phyloP scores from a whole-genome alignment of 92 coral and sea anemone genomes.

The Virgularia gustaviana region DNA sequence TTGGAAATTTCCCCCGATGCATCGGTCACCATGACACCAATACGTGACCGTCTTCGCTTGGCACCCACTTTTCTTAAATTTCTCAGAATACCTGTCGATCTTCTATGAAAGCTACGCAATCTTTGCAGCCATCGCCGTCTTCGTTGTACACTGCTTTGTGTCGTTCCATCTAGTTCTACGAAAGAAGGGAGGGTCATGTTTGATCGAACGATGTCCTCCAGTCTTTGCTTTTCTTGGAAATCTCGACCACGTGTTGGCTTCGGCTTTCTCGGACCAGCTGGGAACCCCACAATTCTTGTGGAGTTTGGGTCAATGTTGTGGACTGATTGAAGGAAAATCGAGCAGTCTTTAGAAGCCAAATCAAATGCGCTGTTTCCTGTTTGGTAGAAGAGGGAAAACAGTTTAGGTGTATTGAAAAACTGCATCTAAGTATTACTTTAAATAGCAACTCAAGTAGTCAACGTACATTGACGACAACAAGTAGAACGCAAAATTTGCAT shows the following conservation, averaged over 20 bases:
- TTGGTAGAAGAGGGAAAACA: no score
- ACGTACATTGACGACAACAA: no score
- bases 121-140: slow-evolving; percentile 22
- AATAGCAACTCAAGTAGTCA: no score
- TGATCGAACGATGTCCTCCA: slow-evolving; percentile 25
- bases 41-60: slow-evolving; percentile 28
- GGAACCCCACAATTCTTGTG: not conserved
- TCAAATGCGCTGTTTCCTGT: slow-evolving; percentile 36
- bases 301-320: not conserved
- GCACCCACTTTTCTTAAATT: slow-evolving; percentile 5
- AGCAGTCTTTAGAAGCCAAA: slow-evolving; percentile 20
- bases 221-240: not conserved
- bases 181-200: slow-evolving; percentile 25
- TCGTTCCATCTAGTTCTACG: slow-evolving; percentile 13
- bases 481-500: no score
- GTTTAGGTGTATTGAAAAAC: no score
- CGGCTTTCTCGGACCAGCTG: slow-evolving; percentile 13
- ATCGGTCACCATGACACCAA: slow-evolving; percentile 25
- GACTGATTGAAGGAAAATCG: slow-evolving; percentile 7
- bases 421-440: no score
- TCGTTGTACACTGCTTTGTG: not conserved
- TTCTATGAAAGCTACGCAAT: slow-evolving; percentile 1
- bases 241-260: no score
- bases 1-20: not conserved
- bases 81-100: slow-evolving; percentile 11